A percentile compares a stretch with the other conserved stretches of the same genome.
Evolutionary conservation across 2,888 invertebrate genomes (phyloP).

Genomic region (Eilema sororculum): DNA sequence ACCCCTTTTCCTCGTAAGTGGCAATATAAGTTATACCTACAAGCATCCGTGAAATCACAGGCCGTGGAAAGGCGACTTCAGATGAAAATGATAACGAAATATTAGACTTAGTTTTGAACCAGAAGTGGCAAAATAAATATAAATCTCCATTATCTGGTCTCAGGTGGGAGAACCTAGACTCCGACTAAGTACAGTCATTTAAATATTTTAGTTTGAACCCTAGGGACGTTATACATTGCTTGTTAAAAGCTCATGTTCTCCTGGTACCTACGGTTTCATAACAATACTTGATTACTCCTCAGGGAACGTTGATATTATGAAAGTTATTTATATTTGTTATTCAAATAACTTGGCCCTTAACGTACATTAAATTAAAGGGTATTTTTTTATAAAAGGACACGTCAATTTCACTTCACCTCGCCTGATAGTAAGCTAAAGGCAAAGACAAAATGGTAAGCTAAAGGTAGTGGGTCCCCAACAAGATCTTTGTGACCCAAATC

Average conservation of each 20-base stretch:
- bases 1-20: no score
- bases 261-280: slow-evolving; percentile 35
- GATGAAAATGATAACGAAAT: no score
- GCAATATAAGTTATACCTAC: no score
- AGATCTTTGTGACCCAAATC: no score
- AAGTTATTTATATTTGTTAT: slow-evolving; percentile 12
- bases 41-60: no score
- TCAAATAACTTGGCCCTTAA: neutral
- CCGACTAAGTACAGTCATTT: slow-evolving; percentile 26
- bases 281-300: slow-evolving; percentile 24
- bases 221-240: slow-evolving; percentile 29
- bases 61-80: no score
- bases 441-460: no score
- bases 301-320: slow-evolving; percentile 5
- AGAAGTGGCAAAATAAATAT: slow-evolving; percentile 11
- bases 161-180: slow-evolving; percentile 19
- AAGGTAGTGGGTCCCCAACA: no score
- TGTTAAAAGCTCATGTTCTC: slow-evolving; percentile 41
- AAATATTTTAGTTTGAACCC: slow-evolving; percentile 34
- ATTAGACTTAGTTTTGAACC: neutral
- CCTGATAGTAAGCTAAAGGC: no score
- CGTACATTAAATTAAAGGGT: neutral
- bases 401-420: no score
- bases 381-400: no score
- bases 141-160: slow-evolving; percentile 15